Base-by-base conservation (phyloP, 2,888 invertebrate genomes). In the Tachina lurida region DNA sequence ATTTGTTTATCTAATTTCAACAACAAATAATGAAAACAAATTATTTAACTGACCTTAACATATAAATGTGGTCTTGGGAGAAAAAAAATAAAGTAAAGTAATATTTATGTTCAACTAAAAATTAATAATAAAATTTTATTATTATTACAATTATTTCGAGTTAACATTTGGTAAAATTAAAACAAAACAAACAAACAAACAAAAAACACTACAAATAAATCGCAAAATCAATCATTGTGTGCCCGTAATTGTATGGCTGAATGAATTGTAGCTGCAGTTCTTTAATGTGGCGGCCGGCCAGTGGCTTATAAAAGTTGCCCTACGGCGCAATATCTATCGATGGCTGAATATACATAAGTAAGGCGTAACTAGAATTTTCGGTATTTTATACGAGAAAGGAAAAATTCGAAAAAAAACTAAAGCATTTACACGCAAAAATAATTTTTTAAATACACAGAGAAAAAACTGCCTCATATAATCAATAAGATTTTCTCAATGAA, bases 21-120 rank as follows among this genome's bases (percentile, higher is more conserved):
- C 58, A 78, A 78, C 54, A 63, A 52, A 58, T 17, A 79, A 79
- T 79, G 63, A 75, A 75, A 79, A 81, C 76, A 81, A 84, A 84
- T 84, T 76, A 65, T 76, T 73, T 12, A 73, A 39, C 39, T 80
- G 81, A 81, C 80, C 84, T 84, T 80, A 84, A 84, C 84, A 84
- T 62, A 76, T 67, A 84, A 80, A 75, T 19, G 47, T 78, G 78
- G 47, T 68, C 74, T 78, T 74, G 68, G 22, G 70, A 47, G 4
- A 56, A 60, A 62, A 43, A 56, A 60, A 62, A 43, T 9, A 75
- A 47, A 0, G 31, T 31, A 45, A 52, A 54, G 63, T 13, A 58
- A 58, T 60, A 60, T 71, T 71, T 56, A 63, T 71, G 63, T 73
- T 56, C 54, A 19, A 52, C 41, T 39, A 49, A 43, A 80, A 80